phyloP scores from a whole-genome alignment of 2,888 invertebrate genomes.

The Malthinus seriepunctatus region DNA sequence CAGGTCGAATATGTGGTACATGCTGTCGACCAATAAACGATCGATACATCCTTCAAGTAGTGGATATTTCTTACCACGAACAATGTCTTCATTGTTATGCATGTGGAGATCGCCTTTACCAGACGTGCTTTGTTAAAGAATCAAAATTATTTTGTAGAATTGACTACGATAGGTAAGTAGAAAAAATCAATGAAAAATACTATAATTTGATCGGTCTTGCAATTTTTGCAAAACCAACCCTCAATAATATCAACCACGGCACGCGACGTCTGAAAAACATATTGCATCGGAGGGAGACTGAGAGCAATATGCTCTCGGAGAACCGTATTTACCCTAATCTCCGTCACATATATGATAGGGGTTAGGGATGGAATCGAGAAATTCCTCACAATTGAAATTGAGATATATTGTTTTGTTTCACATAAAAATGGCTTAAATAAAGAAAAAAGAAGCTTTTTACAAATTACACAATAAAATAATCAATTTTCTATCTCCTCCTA shows the following conservation, averaged over 20 bases:
- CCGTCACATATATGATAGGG: slow-evolving; percentile 34
- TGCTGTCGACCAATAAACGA: slow-evolving; percentile 74
- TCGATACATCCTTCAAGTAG: slow-evolving; percentile 74
- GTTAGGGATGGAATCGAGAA: slow-evolving; percentile 26
- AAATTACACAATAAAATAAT: neutral
- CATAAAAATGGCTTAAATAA: slow-evolving; percentile 1
- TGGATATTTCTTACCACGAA: slow-evolving; percentile 76
- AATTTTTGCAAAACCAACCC: slow-evolving; percentile 23
- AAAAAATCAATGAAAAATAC: neutral
- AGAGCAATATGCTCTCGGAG: slow-evolving; percentile 37
- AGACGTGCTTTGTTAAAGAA: slow-evolving; percentile 76
- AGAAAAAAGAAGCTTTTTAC: slow-evolving; percentile 1
- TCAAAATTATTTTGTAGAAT: slow-evolving; percentile 76
- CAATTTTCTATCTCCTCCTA: too few relatives aligned
- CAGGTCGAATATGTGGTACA: slow-evolving; percentile 62
- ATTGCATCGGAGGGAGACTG: slow-evolving; percentile 35
- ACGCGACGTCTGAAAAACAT: slow-evolving; percentile 45
- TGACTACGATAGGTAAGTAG: slow-evolving; percentile 75
- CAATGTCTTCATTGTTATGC: slow-evolving; percentile 75
- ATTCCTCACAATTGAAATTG: slow-evolving; percentile 29
- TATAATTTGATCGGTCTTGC: neutral
- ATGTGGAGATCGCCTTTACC: slow-evolving; percentile 70
- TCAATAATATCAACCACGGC: slow-evolving; percentile 50
- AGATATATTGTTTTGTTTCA: slow-evolving; percentile 26
- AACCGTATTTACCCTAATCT: slow-evolving; percentile 37